Conservation (phyloP, 2,797 vertebrate genomes). For the Adrianichthys oophorus region DNA sequence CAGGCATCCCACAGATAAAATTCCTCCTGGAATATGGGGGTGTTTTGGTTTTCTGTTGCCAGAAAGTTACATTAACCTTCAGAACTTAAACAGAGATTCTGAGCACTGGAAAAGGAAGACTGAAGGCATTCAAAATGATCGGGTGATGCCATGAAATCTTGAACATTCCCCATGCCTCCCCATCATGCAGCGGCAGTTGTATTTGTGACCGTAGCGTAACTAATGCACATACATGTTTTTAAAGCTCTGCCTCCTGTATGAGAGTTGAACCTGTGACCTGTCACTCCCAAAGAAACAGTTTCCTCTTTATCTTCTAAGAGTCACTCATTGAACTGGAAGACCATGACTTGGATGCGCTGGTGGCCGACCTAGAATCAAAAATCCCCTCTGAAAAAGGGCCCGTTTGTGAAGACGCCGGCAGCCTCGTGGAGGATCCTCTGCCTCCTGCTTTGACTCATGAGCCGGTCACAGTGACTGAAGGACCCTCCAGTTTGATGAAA, state of each 20-base stretch:
- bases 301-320: slow-evolving; percentile 60
- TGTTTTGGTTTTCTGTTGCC: slow-evolving; percentile 9
- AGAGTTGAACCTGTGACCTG: not conserved
- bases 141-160: too few relatives aligned
- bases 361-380: slow-evolving; percentile 84
- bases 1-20: slow-evolving; percentile 1
- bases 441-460: slow-evolving; percentile 4
- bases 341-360: slow-evolving; percentile 85
- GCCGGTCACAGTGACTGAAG: not conserved
- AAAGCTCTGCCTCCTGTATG: too few relatives aligned
- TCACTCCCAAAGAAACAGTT: not conserved
- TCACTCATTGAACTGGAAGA: slow-evolving; percentile 87
- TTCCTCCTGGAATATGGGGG: slow-evolving; percentile 1
- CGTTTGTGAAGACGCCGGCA: slow-evolving; percentile 46
- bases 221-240: too few relatives aligned
- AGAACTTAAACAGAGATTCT: not conserved
- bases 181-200: too few relatives aligned
- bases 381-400: slow-evolving; percentile 42
- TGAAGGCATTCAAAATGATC: not conserved
- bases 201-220: too few relatives aligned
- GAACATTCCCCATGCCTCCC: too few relatives aligned
- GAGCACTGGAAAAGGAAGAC: not conserved
- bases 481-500: not conserved
- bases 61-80: slow-evolving; percentile 13
- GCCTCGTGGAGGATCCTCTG: not conserved